Evolutionary conservation across 2,888 invertebrate genomes (phyloP), one percentile per base, ranked within the genome.

Genomic region (Eristalinus aeneus): DNA sequence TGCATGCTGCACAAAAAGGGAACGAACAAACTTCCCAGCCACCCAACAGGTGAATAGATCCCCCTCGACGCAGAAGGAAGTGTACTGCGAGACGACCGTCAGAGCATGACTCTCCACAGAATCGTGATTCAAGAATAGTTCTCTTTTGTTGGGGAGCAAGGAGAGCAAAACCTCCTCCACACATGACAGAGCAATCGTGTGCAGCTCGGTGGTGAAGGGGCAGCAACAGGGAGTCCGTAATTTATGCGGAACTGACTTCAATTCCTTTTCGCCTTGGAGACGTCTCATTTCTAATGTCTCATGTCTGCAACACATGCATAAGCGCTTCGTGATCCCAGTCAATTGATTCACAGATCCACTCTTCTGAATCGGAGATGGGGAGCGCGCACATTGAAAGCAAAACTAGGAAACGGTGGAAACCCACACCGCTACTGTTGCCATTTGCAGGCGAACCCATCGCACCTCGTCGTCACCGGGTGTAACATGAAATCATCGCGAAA

Each of bases 141-240:
- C 46, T 56, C 46, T 74, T 27, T 5, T 27, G 27, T 2, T 5
- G 27, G 27, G 27, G 27, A 27, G 5, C 27, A 27, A 27, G 5
- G 5, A 27, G 5, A 27, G 5, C 53, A 68, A 27, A 22, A 16
- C 46, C 20, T 69, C 77, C 74, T 86, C 86, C 86, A 86, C 86
- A 86, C 86, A 86, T 86, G 86, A 77, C 86, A 78, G 86, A 77
- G 71, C 86, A 86, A 86, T 86, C 86, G 86, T 86, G 86, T 82
- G 86, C 27, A 27, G 5, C 5, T 2, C 2, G 27, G 27, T 27
- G 27, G 27, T 2, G 27, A 27, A 27, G 5, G 27, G 27, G 27
- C n/a, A n/a, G n/a, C n/a, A n/a, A 27, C 27, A 27, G 27, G 27
- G 27, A 5, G 2, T 3, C 2, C 2, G 27, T 27, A 27, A 27